phyloP scores from a whole-genome alignment of 2,797 vertebrate species.

The Apogon talboti region DNA sequence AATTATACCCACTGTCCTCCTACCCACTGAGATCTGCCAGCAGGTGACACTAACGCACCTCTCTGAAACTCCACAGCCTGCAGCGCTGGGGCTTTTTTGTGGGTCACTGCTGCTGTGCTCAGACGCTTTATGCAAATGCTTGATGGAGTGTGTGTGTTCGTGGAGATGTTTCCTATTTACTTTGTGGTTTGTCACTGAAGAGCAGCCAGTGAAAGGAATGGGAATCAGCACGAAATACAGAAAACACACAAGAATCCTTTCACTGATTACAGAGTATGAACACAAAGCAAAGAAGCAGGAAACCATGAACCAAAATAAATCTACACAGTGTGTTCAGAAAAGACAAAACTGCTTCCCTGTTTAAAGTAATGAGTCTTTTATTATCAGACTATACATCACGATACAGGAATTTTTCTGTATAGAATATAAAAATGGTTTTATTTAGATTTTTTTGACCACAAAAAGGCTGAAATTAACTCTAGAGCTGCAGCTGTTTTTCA shows the following conservation, averaged over 20 bases:
- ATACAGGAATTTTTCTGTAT: no score
- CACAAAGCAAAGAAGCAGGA: not conserved
- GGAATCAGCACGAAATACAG: slow-evolving; percentile 17
- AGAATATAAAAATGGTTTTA: no score
- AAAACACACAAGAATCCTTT: slow-evolving; percentile 1
- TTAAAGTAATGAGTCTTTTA: no score
- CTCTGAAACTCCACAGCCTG: slow-evolving; percentile 9
- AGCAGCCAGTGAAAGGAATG: not conserved
- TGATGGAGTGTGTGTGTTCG: slow-evolving; percentile 1
- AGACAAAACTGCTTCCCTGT: no score
- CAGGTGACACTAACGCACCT: slow-evolving; percentile 39
- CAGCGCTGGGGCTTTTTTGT: not conserved
- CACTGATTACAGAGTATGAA: slow-evolving; percentile 29
- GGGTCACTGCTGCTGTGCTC: slow-evolving; percentile 6
- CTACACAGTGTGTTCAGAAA: not conserved
- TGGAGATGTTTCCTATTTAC: slow-evolving; percentile 21
- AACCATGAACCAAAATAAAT: not conserved
- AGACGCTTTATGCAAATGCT: slow-evolving; percentile 19
- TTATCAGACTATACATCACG: no score
- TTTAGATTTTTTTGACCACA: no score
- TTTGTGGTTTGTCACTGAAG: slow-evolving; percentile 21
- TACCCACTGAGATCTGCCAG: slow-evolving; percentile 39
- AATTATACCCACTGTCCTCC: not conserved
- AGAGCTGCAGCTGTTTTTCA: no score
- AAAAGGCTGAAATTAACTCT: no score